Percentiles rank a stretch among this genome's conserved stretches.
Conservation (phyloP, 2,797 vertebrate species). For the Typhlichthys subterraneus region DNA sequence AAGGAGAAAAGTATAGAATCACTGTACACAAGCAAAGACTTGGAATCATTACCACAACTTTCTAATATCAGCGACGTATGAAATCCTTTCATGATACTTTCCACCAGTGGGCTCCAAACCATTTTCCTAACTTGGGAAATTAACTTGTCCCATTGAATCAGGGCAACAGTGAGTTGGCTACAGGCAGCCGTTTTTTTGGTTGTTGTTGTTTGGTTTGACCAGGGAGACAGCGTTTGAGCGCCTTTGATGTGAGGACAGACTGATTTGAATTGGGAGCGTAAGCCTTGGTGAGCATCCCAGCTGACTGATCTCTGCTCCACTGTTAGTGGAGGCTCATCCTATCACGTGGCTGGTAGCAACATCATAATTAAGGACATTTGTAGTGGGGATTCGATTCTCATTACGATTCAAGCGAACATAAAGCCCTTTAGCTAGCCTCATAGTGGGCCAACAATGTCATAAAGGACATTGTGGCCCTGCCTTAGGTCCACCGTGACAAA, state of each 20-base stretch:
- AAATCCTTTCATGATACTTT: slow-evolving; percentile 47
- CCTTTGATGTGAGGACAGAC: slow-evolving; percentile 73
- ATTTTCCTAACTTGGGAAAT: slow-evolving; percentile 55
- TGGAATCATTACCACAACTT: slow-evolving; percentile 41
- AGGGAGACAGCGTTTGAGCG: slow-evolving; percentile 59
- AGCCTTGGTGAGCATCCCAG: slow-evolving; percentile 52
- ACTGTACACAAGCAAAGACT: slow-evolving; percentile 24
- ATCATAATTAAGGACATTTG: slow-evolving; percentile 74
- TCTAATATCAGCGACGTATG: slow-evolving; percentile 44
- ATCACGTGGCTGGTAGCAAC: slow-evolving; percentile 69
- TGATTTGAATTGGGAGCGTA: slow-evolving; percentile 70
- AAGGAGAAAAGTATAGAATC: slow-evolving; percentile 29
- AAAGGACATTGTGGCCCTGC: slow-evolving; percentile 70
- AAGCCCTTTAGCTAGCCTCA: slow-evolving; percentile 57
- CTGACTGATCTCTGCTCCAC: slow-evolving; percentile 45
- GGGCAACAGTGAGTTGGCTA: slow-evolving; percentile 53
- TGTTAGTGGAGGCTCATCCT: slow-evolving; percentile 68
- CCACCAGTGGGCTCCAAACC: slow-evolving; percentile 39
- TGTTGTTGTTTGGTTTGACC: slow-evolving; percentile 68
- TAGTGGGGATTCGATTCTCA: slow-evolving; percentile 73
- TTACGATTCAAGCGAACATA: slow-evolving; percentile 57
- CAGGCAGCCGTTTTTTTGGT: slow-evolving; percentile 63
- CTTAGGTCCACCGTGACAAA: slow-evolving; percentile 60
- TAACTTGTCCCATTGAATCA: slow-evolving; percentile 55
- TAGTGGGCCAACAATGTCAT: slow-evolving; percentile 66